Percentiles rank a stretch among this genome's conserved stretches.
phyloP scores from a whole-genome alignment of 2,888 invertebrate species.

The Lathronympha strigana region DNA sequence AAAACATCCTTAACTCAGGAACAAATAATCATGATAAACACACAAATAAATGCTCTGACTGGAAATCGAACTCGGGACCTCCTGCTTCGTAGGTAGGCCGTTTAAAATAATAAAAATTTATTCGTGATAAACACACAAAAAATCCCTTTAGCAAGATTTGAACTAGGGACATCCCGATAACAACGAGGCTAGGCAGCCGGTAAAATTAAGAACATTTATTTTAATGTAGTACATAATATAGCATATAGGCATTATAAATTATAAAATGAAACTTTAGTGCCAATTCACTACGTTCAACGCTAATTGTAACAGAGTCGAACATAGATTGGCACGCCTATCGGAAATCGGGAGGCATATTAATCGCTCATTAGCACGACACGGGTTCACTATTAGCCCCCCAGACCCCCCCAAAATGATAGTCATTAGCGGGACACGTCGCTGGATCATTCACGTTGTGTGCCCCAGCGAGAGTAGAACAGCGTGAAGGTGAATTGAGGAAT shows the following conservation, averaged over 20 bases:
- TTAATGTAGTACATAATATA: too few species aligned
- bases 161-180: too few species aligned
- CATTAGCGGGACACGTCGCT: conserved; percentile 26
- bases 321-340: conserved; percentile 31
- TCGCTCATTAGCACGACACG: conserved; percentile 37
- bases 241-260: background rate
- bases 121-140: too few species aligned
- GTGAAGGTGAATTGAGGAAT: background rate
- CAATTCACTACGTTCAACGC: conserved; percentile 7
- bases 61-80: too few species aligned
- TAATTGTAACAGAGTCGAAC: conserved; percentile 25
- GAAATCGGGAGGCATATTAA: conserved; percentile 37
- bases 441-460: conserved; percentile 26
- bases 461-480: conserved; percentile 7
- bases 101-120: too few species aligned
- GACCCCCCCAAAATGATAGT: conserved; percentile 23
- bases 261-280: conserved; percentile 10
- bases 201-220: too few species aligned
- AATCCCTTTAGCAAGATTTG: too few species aligned
- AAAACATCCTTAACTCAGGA: too few species aligned
- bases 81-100: too few species aligned
- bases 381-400: conserved; percentile 35
- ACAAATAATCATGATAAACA: too few species aligned
- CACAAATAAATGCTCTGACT: too few species aligned
- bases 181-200: too few species aligned